Evolutionary conservation across 2,888 invertebrate species (phyloP).

Genomic region (Thumatha senex): DNA sequence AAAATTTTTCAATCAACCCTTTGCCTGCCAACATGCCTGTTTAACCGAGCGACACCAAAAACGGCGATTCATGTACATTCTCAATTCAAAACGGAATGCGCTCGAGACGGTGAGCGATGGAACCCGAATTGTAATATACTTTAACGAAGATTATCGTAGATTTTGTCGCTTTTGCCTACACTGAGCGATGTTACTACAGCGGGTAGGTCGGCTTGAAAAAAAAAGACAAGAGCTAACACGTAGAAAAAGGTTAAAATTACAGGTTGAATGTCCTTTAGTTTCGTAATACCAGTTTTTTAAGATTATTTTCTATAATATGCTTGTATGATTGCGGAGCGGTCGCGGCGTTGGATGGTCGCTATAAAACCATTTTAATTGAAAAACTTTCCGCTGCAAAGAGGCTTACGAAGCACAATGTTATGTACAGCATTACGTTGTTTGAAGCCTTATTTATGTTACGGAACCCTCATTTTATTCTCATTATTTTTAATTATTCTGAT

Average conservation of each 20-base stretch:
- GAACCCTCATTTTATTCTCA: constrained; percentile 10
- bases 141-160: constrained; percentile 20
- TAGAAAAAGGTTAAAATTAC: too few species aligned
- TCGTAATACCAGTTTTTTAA: background rate
- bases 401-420: constrained; percentile 28
- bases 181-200: too few species aligned
- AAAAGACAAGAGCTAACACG: too few species aligned
- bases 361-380: constrained; percentile 44
- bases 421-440: constrained; percentile 26
- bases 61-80: constrained; percentile 42
- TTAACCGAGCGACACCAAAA: constrained; percentile 40
- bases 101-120: constrained; percentile 42
- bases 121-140: constrained; percentile 23
- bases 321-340: background rate
- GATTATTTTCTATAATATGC: background rate
- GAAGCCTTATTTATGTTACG: constrained; percentile 30
- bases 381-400: constrained; percentile 38
- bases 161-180: background rate
- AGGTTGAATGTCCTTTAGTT: too few species aligned
- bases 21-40: constrained; percentile 31
- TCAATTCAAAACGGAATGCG: constrained; percentile 46
- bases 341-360: background rate
- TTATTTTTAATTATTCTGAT: background rate
- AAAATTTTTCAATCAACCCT: constrained; percentile 45
- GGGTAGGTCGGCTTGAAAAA: too few species aligned